Conservation (phyloP, 2,797 vertebrate species). For the Lepus oiostolus region DNA sequence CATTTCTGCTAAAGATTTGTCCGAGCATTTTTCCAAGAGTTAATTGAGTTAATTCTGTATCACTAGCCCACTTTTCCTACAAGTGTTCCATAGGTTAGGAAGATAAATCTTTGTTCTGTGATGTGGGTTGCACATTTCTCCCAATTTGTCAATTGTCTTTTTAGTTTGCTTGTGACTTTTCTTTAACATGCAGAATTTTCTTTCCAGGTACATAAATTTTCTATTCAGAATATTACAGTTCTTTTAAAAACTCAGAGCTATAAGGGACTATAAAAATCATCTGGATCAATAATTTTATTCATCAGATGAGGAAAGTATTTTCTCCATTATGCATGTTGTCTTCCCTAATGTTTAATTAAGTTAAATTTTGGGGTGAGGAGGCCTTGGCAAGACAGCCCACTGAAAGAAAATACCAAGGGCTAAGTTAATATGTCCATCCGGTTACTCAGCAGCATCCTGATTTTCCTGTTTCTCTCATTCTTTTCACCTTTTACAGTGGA, state of each 20-base stretch:
- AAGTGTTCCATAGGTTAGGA: not conserved
- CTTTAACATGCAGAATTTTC: not conserved
- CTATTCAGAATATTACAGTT: constrained; percentile 27
- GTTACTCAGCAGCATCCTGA: constrained; percentile 19
- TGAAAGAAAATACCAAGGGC: not conserved
- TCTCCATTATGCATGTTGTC: not conserved
- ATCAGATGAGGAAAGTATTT: constrained; percentile 30
- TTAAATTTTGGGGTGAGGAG: constrained; percentile 43
- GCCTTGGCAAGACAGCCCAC: not conserved
- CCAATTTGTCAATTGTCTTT: constrained; percentile 8
- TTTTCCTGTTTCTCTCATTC: constrained; percentile 15
- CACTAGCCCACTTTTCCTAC: not conserved
- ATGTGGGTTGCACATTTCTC: not conserved
- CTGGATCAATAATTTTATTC: constrained; percentile 30
- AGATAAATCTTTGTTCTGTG: not conserved
- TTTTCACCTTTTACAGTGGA: constrained; percentile 24
- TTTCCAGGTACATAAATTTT: not conserved
- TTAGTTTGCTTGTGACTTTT: not conserved
- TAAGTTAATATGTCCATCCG: not conserved
- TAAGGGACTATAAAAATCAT: not conserved
- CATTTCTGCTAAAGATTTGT: not conserved
- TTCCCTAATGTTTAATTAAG: constrained; percentile 16
- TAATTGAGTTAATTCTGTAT: not conserved
- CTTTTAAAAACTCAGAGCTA: not conserved
- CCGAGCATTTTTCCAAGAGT: not conserved